phyloP scores from a whole-genome alignment of 2,797 vertebrate genomes.

The Alosa sapidissima region DNA sequence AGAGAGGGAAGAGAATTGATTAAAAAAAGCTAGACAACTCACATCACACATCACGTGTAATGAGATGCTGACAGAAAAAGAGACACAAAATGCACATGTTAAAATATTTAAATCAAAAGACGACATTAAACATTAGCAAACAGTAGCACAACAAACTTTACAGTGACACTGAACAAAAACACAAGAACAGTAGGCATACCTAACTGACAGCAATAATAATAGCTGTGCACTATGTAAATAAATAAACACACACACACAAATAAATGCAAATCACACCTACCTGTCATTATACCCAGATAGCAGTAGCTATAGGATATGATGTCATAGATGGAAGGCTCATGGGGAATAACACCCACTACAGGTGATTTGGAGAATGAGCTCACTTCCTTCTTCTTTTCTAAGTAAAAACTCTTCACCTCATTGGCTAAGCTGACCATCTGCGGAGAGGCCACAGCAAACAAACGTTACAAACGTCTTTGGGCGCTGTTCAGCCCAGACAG shows the following conservation, averaged over 20 bases:
- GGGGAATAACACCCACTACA: constrained; percentile 68
- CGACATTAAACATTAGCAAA: background rate
- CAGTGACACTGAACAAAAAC: background rate
- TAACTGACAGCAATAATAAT: background rate
- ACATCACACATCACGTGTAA: constrained; percentile 22
- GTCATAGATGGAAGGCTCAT: constrained; percentile 81
- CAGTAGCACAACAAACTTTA: background rate
- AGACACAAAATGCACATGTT: constrained; percentile 2
- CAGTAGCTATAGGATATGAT: constrained; percentile 89
- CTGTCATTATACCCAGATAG: constrained; percentile 89
- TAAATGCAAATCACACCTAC: constrained; percentile 64
- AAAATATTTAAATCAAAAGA: background rate
- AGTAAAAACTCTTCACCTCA: constrained; percentile 80
- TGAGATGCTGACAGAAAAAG: constrained; percentile 30
- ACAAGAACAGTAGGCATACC: background rate
- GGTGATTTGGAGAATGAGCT: constrained; percentile 75
- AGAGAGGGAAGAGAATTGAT: constrained; percentile 26
- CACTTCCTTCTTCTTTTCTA: constrained; percentile 81
- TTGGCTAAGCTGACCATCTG: constrained; percentile 92
- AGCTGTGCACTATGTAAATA: background rate
- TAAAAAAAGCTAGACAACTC: constrained; percentile 15
- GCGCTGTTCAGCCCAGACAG: too few relatives aligned
- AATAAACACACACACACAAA: constrained; percentile 34
- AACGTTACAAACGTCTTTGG: background rate
- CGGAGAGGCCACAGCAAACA: background rate